Percentiles rank a stretch among this genome's conserved stretches.
Evolutionary conservation across 2,888 invertebrate species (phyloP).

Genomic region (Tetanocera ferruginea): DNA sequence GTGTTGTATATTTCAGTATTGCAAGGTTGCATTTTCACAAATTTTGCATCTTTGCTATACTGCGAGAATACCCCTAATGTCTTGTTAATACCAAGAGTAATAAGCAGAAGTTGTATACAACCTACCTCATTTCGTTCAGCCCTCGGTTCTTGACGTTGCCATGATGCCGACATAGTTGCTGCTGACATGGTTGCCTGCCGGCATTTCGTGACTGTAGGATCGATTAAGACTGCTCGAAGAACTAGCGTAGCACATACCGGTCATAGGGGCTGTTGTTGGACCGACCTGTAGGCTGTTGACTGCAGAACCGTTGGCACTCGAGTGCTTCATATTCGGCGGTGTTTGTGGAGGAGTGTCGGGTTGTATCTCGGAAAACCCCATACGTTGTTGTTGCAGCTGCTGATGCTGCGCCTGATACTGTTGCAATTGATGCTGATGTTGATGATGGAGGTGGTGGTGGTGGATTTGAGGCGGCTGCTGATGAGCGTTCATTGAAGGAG

Average conservation of each 20-base stretch:
- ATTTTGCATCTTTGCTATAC: too few relatives aligned
- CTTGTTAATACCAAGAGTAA: too few relatives aligned
- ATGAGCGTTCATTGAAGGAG: constrained; percentile 59
- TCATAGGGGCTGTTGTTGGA: constrained; percentile 70
- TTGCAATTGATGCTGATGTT: constrained; percentile 48
- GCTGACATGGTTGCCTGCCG: constrained; percentile 20
- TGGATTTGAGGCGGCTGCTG: constrained; percentile 48
- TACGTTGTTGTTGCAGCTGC: constrained; percentile 68
- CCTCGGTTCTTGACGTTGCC: constrained; percentile 38
- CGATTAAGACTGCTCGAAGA: constrained; percentile 44
- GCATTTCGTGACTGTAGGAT: constrained; percentile 23
- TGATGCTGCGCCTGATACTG: constrained; percentile 55
- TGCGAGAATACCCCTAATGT: too few relatives aligned
- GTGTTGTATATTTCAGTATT: too few relatives aligned
- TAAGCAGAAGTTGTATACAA: not conserved
- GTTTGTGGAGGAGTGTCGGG: constrained; percentile 93
- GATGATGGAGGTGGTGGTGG: constrained; percentile 42
- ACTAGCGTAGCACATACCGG: constrained; percentile 70
- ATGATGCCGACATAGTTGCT: constrained; percentile 39
- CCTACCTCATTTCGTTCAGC: constrained; percentile 23
- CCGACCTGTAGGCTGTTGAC: constrained; percentile 53
- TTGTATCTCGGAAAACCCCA: constrained; percentile 88
- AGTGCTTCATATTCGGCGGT: constrained; percentile 93
- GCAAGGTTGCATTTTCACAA: too few relatives aligned
- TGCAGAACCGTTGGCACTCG: constrained; percentile 72